Evolutionary conservation across 2,888 invertebrate species (phyloP), one percentile per base, ranked within the genome.

Genomic region (Eulithis testata): DNA sequence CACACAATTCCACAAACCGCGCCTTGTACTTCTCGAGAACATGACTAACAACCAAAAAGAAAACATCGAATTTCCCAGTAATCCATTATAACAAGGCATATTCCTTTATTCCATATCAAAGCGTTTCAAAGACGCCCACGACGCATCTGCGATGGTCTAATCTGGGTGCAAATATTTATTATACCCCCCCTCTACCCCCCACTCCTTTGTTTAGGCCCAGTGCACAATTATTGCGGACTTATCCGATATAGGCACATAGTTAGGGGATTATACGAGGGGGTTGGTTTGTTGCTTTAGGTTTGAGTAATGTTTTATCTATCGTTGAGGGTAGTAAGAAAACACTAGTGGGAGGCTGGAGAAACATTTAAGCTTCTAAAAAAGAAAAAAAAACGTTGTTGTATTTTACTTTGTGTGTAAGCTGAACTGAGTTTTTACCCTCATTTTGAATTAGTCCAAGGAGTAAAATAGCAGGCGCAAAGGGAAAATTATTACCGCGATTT

Each of bases 121-220:
- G 71, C 72, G 74, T 76, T 78, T 74, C 72, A 76, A 73, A 79
- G 71, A 73, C 80, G 77, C 79, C 78, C 79, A 78, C 80, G 80
- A 76, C 83, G 85, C 86, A 86, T 87, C 86, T 87, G 40, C 40
- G 40, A 40, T 40, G 85, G 68, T 82, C 77, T 83, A 81, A 87
- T 83, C 85, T 82, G 70, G 66, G 77, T 67, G 81, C 84, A 85
- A 86, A 88, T 87, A 87, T 87, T 86, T 88, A 84, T 81, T 79
- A 36, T 47, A 60, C 61, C 52, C 40, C 65, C 52, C 40, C 40
- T 11, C 45, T 37, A 27, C 43, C 12, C 27, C 49, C 54, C 9
- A 44, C 31, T 57, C 43, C 63, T 55, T 61, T 57, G 68, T 64
- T 72, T 66, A 70, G 68, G 73, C 69, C 66, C 51, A 31, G 69